Evolutionary conservation across 2,888 invertebrate genomes (phyloP), one percentile per base, ranked within the genome.

Genomic region (Cotesia congregata): DNA sequence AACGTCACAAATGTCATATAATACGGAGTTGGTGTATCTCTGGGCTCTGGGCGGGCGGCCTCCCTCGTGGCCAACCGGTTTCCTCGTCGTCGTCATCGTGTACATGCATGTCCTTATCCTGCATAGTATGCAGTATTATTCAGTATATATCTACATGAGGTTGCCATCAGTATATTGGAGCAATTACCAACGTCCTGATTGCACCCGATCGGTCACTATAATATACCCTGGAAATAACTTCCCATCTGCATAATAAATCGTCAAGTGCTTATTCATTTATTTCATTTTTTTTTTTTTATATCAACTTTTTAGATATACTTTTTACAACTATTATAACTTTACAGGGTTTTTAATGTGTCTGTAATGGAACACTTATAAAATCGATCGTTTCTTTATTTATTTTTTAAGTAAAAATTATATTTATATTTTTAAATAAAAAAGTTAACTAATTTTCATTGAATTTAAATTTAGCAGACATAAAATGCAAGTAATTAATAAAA

Each of bases 171-270:
- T 50, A 50, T 50, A 50, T 80, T 74, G 78, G 78, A 79, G 80
- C 82, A 83, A 81, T 83, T 82, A 82, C 80, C 79, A 79, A 78
- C 76, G 77, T 80, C 78, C 76, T 82, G 81, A 82, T 83, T 81
- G 81, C 82, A 78, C 80, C 78, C 81, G 78, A 81, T 81, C 78
- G 71, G 15, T 39, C 68, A 17, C 50, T 67, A 73, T 74, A 73
- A 68, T 77, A 12, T 50, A 50, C 74, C 79, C 80, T 77, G 81
- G 79, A 82, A 83, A 83, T 83, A 81, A 77, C 80, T 70, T 68
- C 78, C 79, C 78, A 82, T 83, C 80, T 83, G 81, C 83, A 82
- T 82, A 80, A 82, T 83, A 82, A 83, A 82, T 82, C 82, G 81
- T 70, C 60, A 59, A 12, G 9, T 50, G 40, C 72, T 71, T 62